phyloP scores from a whole-genome alignment of 2,113 vertebrate species.

The Mormyrus lacerda region DNA sequence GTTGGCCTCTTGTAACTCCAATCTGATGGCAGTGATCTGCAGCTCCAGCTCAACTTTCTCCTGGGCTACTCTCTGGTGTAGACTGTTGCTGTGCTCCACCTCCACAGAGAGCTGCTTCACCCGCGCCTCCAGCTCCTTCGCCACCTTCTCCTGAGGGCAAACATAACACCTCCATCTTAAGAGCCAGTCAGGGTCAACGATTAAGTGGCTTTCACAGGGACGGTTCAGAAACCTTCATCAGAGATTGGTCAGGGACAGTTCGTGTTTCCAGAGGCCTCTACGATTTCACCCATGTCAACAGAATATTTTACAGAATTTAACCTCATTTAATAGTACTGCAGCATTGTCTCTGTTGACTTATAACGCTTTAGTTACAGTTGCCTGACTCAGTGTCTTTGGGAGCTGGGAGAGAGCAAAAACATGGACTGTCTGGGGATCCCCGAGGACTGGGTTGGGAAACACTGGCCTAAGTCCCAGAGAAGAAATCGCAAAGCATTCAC shows the following conservation, averaged over 20 bases:
- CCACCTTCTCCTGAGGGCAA: conserved; percentile 66
- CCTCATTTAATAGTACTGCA: not conserved
- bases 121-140: conserved; percentile 73
- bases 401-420: not conserved
- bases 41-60: conserved; percentile 79
- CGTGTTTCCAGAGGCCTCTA: not conserved
- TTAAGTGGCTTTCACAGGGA: not conserved
- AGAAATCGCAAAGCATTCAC: not conserved
- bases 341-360: not conserved
- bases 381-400: not conserved
- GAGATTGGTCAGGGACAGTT: not conserved
- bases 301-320: not conserved
- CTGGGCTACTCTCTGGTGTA: conserved; percentile 72
- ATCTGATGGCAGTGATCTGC: conserved; percentile 55
- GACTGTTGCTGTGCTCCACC: conserved; percentile 70
- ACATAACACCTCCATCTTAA: not conserved
- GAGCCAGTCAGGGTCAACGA: not conserved
- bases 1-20: conserved; percentile 75
- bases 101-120: conserved; percentile 80
- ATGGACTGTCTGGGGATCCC: not conserved
- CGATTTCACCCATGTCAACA: not conserved
- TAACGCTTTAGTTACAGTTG: not conserved
- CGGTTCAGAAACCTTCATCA: not conserved
- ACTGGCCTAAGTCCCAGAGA: not conserved
- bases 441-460: not conserved